A percentile compares a stretch with the other conserved stretches of the same genome.
These are phyloP conservation scores for Malthinus seriepunctatus DNA, from an alignment of 2,888 invertebrate genomes.

Conservation along the genomic window DNA sequence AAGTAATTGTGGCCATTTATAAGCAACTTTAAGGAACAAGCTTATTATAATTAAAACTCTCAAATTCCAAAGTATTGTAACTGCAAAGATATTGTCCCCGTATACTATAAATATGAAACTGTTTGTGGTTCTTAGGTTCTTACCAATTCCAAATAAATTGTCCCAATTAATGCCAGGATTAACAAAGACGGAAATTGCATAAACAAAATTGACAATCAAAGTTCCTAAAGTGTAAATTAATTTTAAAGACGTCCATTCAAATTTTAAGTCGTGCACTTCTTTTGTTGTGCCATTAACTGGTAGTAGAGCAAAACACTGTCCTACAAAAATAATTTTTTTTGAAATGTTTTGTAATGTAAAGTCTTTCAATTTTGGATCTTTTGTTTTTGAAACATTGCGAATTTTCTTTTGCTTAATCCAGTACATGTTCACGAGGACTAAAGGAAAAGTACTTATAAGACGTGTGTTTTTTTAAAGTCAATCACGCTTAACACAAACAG, in stretches of 20 bases:
- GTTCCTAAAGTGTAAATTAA: neutral
- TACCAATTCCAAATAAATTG: slow-evolving; percentile 17
- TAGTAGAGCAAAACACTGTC: slow-evolving; percentile 11
- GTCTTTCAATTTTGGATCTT: neutral
- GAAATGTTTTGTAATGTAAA: slow-evolving; percentile 8
- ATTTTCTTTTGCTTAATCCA: neutral
- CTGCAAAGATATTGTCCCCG: slow-evolving; percentile 5
- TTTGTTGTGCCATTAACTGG: slow-evolving; percentile 11
- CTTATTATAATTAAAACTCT: slow-evolving; percentile 10
- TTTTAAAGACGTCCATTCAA: slow-evolving; percentile 14
- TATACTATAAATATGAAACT: neutral
- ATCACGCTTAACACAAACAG: too few species aligned
- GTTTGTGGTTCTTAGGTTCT: neutral
- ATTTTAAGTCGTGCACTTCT: slow-evolving; percentile 6
- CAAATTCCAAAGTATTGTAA: slow-evolving; percentile 19
- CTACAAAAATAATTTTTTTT: slow-evolving; percentile 5
- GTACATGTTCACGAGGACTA: too few species aligned
- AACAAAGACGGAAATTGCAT: slow-evolving; percentile 5
- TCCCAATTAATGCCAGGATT: neutral
- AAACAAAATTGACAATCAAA: neutral
- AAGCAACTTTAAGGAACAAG: slow-evolving; percentile 14
- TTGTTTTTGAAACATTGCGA: too few species aligned
- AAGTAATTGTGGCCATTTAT: slow-evolving; percentile 23
- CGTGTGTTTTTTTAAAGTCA: too few species aligned
- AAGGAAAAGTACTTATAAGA: too few species aligned